A percentile compares a stretch with the other conserved stretches of the same genome.
These are phyloP conservation scores for Nectonema munidae DNA, from an alignment of 2,888 invertebrate genomes.

Conservation along the genomic window DNA sequence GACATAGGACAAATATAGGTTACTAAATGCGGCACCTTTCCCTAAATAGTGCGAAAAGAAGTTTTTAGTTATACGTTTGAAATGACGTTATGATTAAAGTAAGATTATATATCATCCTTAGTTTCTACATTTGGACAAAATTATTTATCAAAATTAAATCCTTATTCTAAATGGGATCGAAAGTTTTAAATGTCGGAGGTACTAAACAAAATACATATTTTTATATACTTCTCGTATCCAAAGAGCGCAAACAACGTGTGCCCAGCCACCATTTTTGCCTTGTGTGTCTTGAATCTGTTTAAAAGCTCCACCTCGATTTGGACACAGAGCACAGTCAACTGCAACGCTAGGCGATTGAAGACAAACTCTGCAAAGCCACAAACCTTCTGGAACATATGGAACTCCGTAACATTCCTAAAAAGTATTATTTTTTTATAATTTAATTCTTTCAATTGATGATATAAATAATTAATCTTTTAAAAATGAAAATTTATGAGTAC, in stretches of 20 bases:
- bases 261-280: constrained; percentile 39
- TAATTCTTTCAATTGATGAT: too few species aligned
- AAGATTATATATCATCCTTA: too few species aligned
- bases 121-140: too few species aligned
- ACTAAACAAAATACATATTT: not conserved
- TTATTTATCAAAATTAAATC: too few species aligned
- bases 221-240: constrained; percentile 80
- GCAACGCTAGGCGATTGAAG: constrained; percentile 73
- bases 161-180: too few species aligned
- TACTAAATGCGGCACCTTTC: not conserved
- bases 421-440: not conserved
- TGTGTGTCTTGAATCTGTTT: constrained; percentile 56
- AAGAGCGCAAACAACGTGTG: constrained; percentile 83
- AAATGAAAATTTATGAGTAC: too few species aligned
- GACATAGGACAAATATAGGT: not conserved
- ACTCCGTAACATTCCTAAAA: constrained; percentile 70
- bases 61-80: not conserved
- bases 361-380: constrained; percentile 82
- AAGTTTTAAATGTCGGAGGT: too few species aligned
- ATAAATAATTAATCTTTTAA: too few species aligned
- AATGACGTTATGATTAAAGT: too few species aligned
- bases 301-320: constrained; percentile 85
- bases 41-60: not conserved
- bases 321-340: constrained; percentile 85
- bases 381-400: constrained; percentile 78